phyloP scores from a whole-genome alignment of 2,113 vertebrate species.

The Thamnaconus septentrionalis region DNA sequence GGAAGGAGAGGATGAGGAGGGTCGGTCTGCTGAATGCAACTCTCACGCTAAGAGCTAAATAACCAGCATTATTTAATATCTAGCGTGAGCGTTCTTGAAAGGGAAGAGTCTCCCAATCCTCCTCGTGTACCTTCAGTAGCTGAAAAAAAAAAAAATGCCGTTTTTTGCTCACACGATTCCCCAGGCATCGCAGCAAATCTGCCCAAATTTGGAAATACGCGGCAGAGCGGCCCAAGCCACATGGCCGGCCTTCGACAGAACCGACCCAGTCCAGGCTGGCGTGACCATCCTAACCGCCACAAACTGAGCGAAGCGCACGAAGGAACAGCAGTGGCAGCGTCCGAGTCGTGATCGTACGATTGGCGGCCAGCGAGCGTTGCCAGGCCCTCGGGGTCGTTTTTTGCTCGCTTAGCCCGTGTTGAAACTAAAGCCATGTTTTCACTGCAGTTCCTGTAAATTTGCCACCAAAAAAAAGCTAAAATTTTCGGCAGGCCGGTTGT shows the following conservation, averaged over 20 bases:
- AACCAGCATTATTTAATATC: constrained; percentile 44
- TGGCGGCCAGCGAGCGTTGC: constrained; percentile 36
- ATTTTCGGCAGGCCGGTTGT: too few species aligned
- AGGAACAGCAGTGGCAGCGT: constrained; percentile 42
- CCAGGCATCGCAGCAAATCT: constrained; percentile 29
- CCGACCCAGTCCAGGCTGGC: constrained; percentile 34
- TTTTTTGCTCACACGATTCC: constrained; percentile 45
- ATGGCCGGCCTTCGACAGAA: constrained; percentile 25
- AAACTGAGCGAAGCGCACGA: constrained; percentile 34
- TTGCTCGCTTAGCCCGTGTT: constrained; percentile 35
- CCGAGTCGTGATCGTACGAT: constrained; percentile 29
- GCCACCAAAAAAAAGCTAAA: too few species aligned
- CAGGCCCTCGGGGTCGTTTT: constrained; percentile 42
- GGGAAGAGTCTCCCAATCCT: constrained; percentile 2
- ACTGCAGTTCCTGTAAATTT: too few species aligned
- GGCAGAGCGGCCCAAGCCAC: constrained; percentile 35
- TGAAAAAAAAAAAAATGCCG: constrained; percentile 13
- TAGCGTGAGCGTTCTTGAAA: constrained; percentile 41
- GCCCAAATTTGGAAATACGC: constrained; percentile 42
- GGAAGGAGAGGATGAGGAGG: neutral
- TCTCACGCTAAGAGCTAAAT: constrained; percentile 23
- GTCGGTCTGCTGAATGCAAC: constrained; percentile 8
- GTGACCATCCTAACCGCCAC: constrained; percentile 19
- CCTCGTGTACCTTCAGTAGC: constrained; percentile 2
- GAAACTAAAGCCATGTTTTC: constrained; percentile 17